Percentiles rank a stretch among this genome's conserved stretches.
Conservation (phyloP, 2,797 vertebrate genomes). For the Acipenser transmontanus region DNA sequence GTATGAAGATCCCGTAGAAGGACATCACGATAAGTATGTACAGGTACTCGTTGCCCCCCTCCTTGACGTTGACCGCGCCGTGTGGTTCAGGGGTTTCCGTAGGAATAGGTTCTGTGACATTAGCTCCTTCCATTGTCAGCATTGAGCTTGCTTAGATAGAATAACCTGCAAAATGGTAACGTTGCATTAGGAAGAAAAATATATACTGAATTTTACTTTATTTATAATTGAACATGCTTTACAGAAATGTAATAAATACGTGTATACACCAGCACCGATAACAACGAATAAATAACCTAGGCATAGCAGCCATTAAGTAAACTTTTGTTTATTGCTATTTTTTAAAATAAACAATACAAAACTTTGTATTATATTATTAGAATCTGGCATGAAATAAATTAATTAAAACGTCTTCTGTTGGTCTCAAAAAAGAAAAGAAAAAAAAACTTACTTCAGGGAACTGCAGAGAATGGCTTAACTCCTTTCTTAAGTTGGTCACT, state of each 20-base stretch:
- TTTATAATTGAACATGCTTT: conserved; percentile 2
- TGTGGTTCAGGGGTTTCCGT: conserved; percentile 14
- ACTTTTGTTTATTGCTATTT: background rate
- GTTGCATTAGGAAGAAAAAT: background rate
- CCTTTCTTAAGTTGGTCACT: no score
- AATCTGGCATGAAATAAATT: no score
- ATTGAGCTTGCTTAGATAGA: conserved; percentile 17
- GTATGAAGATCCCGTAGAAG: conserved; percentile 87
- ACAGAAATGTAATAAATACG: no score
- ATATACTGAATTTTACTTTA: no score
- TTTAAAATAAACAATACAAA: conserved; percentile 7
- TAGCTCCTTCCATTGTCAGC: conserved; percentile 68
- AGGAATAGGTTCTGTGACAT: conserved; percentile 56
- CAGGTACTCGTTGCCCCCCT: conserved; percentile 71
- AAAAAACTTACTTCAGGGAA: conserved; percentile 30
- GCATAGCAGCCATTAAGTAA: background rate
- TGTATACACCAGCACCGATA: background rate
- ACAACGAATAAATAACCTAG: conserved; percentile 5
- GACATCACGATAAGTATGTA: conserved; percentile 86
- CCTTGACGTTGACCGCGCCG: conserved; percentile 13
- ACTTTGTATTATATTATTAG: no score
- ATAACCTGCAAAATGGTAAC: conserved; percentile 6
- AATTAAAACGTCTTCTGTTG: no score
- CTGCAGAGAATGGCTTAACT: background rate
- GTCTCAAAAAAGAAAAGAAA: no score